Evolutionary conservation across 2,113 vertebrate species (phyloP), one percentile per base, ranked within the genome.

Genomic region (Xenopus borealis): DNA sequence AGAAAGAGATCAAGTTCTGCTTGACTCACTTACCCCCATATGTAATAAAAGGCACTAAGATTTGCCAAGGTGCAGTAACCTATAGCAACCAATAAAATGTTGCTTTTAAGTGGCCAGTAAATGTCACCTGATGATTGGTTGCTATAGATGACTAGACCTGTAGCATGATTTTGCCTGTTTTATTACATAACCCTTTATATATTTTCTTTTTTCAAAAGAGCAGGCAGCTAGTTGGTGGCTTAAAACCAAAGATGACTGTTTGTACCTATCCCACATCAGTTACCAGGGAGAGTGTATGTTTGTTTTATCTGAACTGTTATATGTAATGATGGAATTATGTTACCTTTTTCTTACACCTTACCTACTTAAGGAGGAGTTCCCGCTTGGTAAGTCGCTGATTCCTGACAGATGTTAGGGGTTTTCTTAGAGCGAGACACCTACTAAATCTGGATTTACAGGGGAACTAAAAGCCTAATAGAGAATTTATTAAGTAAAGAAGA

Each of bases 301-400:
- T 96, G 94, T 93, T 71, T 80, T 94, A 87, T 90, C 90, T 92
- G 95, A 96, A 94, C 95, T 99, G 96, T 93, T 85, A 95, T 96
- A 94, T 98, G 94, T 99, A 95, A 97, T 90, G 93, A 97, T 98
- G 95, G 95, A 96, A 96, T 98, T 94, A 97, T 92, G 95, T 98
- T 96, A 95, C 95, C 95, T 96, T 98, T 98, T 97, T 98, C 96
- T 97, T 98, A 97, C 97, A 99, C 96, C 95, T 95, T 98, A 96
- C 97, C 94, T 98, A 96, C 96, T 98, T 96, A 98, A 99, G 97
- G 97, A 99, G 97, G 97, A 99, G 93, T 93, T 96, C 97, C 96
- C 96, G 95, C 95, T 99, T 97, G 97, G 97, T 99, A 99, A 99
- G 97, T 99, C 91, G 95, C 97, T 96, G 91, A 92, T 91, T 94